Evolutionary conservation across 2,888 invertebrate genomes (phyloP).

Genomic region (Thelaira solivaga): DNA sequence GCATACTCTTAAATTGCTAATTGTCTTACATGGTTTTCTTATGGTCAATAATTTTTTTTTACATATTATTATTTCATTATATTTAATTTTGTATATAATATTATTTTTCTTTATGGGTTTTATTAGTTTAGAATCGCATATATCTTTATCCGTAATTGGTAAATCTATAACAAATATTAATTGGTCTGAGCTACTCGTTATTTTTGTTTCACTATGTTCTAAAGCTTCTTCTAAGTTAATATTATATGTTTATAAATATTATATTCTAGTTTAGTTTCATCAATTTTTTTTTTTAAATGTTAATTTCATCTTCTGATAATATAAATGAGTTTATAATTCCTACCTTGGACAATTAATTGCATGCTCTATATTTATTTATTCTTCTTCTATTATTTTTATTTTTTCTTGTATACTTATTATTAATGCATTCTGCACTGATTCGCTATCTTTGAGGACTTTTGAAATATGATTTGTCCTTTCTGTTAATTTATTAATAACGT

Average conservation of each 20-base stretch:
- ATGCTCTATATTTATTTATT: conserved; percentile 10
- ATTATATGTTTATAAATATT: no score
- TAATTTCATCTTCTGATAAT: neutral
- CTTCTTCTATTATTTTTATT: conserved; percentile 8
- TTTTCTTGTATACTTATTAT: neutral
- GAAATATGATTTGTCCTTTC: neutral
- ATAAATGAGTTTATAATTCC: conserved; percentile 1
- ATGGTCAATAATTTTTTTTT: no score
- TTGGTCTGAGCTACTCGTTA: neutral
- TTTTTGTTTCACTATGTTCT: neutral
- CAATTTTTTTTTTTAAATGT: neutral
- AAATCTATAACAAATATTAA: neutral
- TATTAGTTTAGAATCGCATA: neutral
- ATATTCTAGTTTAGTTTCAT: neutral
- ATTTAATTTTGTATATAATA: neutral
- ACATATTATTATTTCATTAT: conserved; percentile 2
- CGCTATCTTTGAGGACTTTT: neutral
- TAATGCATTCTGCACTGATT: neutral
- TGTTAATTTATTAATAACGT: neutral
- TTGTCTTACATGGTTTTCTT: neutral
- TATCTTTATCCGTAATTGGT: conserved; percentile 3
- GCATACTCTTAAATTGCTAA: neutral
- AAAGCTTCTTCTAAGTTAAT: neutral
- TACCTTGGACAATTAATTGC: neutral
- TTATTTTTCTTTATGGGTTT: neutral